Percentiles rank a stretch among this genome's conserved stretches.
These are phyloP conservation scores for Patagioenas fasciata DNA, from an alignment of 2,113 vertebrate species.

Conservation along the genomic window DNA sequence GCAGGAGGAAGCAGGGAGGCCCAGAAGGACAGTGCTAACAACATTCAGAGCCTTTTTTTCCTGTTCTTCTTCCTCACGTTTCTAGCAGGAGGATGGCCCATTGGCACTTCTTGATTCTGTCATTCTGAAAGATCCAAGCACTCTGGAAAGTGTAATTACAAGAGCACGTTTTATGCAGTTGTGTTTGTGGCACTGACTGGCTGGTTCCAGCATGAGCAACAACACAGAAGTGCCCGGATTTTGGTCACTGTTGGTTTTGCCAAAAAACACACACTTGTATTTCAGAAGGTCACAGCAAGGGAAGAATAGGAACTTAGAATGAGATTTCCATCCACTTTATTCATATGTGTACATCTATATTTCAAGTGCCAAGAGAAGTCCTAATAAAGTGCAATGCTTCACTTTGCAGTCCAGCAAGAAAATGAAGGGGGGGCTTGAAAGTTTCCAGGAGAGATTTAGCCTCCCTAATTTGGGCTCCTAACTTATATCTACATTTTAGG, in stretches of 20 bases:
- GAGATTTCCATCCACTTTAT: neutral
- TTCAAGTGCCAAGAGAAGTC: neutral
- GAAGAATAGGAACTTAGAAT: neutral
- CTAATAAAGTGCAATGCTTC: neutral
- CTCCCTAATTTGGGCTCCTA: neutral
- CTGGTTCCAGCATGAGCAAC: neutral
- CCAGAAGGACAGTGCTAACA: constrained; percentile 43
- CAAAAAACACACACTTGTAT: neutral
- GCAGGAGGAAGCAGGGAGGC: constrained; percentile 43
- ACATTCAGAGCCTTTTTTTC: constrained; percentile 17
- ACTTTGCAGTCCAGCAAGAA: neutral
- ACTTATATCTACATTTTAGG: neutral
- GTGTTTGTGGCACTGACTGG: neutral
- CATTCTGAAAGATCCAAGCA: constrained; percentile 29
- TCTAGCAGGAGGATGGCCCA: constrained; percentile 45
- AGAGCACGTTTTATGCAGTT: neutral
- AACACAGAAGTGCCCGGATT: neutral
- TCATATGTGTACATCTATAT: neutral
- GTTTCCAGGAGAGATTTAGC: neutral
- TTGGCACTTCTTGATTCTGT: constrained; percentile 46
- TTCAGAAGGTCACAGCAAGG: neutral
- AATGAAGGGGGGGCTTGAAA: neutral
- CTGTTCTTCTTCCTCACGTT: constrained; percentile 37
- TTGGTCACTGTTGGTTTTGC: neutral
- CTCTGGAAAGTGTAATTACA: constrained; percentile 37